Evolutionary conservation across 2,888 invertebrate species (phyloP), one percentile per base, ranked within the genome.

Genomic region (Apodemia zela): DNA sequence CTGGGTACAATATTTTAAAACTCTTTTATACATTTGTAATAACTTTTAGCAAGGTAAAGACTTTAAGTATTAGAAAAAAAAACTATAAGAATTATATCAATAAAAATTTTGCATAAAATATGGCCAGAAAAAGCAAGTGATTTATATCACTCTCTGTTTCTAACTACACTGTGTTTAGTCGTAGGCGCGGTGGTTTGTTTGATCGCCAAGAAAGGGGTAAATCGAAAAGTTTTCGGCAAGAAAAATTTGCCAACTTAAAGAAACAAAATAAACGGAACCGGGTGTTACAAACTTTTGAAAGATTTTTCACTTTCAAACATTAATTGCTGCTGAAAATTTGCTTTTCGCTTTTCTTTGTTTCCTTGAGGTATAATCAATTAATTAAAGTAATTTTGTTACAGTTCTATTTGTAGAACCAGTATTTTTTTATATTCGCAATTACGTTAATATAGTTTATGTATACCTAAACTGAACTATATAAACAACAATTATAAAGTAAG

Each of bases 241-340:
- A 90, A 91, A 91, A 91, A 90, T 87, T 72, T 83, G 81, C 81
- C 82, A 84, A 88, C 87, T 87, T 85, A 83, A 84, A 82, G 84
- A 86, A 89, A 84, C 78, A 81, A 80, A 85, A 81, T 87, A 86
- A 87, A 76, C 75, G 79, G 80, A 75, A 77, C 73, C 78, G 77
- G 75, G 76, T 74, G 75, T 73, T 73, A 72, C 71, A 71, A 83
- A 88, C 78, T 87, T 87, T 81, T 70, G 77, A 78, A 82, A 87
- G 87, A 90, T 91, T 91, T 91, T 91, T 90, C 90, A 90, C 88
- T 90, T 84, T 85, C 85, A 83, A 70, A 81, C 85, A 79, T 85
- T 90, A 90, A 91, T 90, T 91, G 87, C 81, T 82, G 85, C 77
- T 73, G 76, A 87, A 82, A 90, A 87, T 87, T 85, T 88, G 90